phyloP scores from a whole-genome alignment of 2,113 vertebrate genomes.

The Pelvicachromis taeniatus region DNA sequence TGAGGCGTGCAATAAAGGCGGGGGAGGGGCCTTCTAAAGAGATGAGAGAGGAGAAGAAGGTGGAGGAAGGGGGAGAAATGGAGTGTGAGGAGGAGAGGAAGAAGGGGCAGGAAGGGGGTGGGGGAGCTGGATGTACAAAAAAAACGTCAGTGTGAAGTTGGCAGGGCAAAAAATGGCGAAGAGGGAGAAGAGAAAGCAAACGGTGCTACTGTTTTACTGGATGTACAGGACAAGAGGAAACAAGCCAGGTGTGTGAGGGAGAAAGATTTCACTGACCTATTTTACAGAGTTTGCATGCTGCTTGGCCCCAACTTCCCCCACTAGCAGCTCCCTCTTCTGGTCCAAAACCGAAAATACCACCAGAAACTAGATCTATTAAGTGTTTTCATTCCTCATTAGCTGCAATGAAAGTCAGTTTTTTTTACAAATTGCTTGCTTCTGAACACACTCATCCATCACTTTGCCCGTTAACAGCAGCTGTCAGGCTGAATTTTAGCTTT shows the following conservation, averaged over 20 bases:
- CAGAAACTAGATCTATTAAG: not conserved
- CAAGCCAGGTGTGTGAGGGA: constrained; percentile 34
- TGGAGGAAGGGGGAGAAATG: not conserved
- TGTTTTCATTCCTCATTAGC: constrained; percentile 52
- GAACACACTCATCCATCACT: constrained; percentile 24
- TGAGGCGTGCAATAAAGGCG: constrained; percentile 56
- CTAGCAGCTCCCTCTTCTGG: constrained; percentile 64
- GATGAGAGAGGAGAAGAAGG: not conserved
- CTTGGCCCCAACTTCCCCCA: constrained; percentile 18
- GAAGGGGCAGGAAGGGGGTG: not conserved
- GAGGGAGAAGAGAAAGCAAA: not conserved
- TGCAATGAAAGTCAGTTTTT: constrained; percentile 32
- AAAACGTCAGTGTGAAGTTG: not conserved
- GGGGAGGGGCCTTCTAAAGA: constrained; percentile 6
- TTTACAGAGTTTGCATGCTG: constrained; percentile 36
- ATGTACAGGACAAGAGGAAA: constrained; percentile 4
- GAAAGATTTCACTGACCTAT: constrained; percentile 59
- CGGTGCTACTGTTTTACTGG: constrained; percentile 8
- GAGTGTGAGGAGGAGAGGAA: not conserved
- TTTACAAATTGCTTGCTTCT: constrained; percentile 29
- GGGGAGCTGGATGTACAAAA: not conserved
- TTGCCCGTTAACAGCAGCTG: constrained; percentile 36
- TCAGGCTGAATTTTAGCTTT: constrained; percentile 8
- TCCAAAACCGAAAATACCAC: not conserved
- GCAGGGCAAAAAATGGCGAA: not conserved